Percentiles rank a stretch among this genome's conserved stretches.
Evolutionary conservation across 2,113 vertebrate genomes (phyloP).

Genomic region (Tragulus kanchil): DNA sequence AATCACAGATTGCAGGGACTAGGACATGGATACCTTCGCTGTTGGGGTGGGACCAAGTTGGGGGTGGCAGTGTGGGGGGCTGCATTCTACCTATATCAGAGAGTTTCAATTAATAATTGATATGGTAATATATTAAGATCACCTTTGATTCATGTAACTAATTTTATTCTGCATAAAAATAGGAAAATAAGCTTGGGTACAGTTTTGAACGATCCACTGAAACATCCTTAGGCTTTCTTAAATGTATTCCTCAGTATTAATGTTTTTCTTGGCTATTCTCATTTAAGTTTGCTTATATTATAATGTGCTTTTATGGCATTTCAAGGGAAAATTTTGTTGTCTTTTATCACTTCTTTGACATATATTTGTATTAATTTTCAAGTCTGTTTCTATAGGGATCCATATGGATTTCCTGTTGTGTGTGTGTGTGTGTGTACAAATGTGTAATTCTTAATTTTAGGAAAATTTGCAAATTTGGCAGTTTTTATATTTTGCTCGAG

Average conservation of each 20-base stretch:
- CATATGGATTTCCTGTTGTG: conserved; percentile 39
- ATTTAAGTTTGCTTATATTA: conserved; percentile 33
- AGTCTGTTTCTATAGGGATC: not conserved
- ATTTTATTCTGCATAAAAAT: conserved; percentile 26
- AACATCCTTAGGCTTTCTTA: not conserved
- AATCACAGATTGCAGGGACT: not conserved
- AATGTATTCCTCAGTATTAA: not conserved
- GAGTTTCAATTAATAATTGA: not conserved
- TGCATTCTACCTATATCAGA: not conserved
- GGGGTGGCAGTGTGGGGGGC: not conserved
- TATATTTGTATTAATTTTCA: conserved; percentile 24
- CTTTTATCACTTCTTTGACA: conserved; percentile 24
- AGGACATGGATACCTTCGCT: not conserved
- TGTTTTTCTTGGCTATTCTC: conserved; percentile 34
- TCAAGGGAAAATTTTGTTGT: conserved; percentile 31
- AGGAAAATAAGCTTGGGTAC: not conserved
- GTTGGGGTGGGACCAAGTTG: not conserved
- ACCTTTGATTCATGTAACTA: not conserved
- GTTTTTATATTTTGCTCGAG: conserved; percentile 60
- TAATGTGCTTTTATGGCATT: conserved; percentile 29
- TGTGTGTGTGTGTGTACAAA: not conserved
- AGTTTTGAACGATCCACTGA: conserved; percentile 25
- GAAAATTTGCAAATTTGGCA: conserved; percentile 61
- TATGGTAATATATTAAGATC: not conserved
- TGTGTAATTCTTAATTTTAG: conserved; percentile 41